These are phyloP conservation scores for Myathropa florea DNA, from an alignment of 2,888 invertebrate genomes.

Conservation along the genomic window DNA sequence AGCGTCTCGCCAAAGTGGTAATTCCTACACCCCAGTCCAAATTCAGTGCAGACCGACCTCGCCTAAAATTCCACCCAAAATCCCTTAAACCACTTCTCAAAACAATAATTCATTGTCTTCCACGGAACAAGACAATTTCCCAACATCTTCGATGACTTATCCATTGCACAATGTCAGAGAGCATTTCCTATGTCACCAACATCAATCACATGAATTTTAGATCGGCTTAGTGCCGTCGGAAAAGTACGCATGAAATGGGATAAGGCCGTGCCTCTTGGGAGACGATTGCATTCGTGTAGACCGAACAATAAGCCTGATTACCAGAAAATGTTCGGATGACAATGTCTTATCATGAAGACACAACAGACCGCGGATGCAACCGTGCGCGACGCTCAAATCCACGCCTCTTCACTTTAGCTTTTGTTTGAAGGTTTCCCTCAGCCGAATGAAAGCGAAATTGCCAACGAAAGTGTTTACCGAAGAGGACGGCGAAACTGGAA, in stretches of 20 bases:
- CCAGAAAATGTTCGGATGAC: background rate
- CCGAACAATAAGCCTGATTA: background rate
- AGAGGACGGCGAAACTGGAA: background rate
- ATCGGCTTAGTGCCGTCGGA: slow-evolving; percentile 26
- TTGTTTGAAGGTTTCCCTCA: background rate
- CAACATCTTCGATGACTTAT: slow-evolving; percentile 22
- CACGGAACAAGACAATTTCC: slow-evolving; percentile 1
- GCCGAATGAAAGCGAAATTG: slow-evolving; percentile 11
- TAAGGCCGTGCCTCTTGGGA: background rate
- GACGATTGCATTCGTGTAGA: background rate
- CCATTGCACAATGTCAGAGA: slow-evolving; percentile 31
- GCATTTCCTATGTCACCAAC: slow-evolving; percentile 36
- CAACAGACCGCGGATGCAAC: background rate
- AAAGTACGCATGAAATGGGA: slow-evolving; percentile 16
- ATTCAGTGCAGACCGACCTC: background rate
- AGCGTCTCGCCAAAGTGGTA: background rate
- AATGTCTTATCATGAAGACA: slow-evolving; percentile 5
- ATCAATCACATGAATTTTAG: slow-evolving; percentile 23
- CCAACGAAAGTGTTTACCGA: background rate
- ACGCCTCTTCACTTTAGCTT: background rate
- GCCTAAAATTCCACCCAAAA: background rate
- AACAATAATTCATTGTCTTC: background rate
- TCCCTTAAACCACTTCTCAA: background rate
- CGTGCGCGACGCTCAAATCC: background rate
- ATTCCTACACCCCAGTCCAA: background rate